Evolutionary conservation across 2,888 invertebrate species (phyloP), one percentile per base, ranked within the genome.

Genomic region (Belgica antarctica): DNA sequence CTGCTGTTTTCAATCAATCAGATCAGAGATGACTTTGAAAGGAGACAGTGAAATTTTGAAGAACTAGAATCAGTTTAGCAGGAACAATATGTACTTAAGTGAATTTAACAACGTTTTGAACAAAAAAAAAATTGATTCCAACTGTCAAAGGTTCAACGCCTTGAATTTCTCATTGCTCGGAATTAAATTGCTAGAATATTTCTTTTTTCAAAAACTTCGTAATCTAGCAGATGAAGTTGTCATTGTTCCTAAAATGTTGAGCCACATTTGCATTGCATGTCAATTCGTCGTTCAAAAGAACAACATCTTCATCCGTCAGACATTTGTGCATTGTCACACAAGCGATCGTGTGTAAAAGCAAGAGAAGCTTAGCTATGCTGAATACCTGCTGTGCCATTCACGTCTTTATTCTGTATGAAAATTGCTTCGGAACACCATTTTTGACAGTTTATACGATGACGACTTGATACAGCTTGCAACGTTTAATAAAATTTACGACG

Each of bases 341-440:
- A 59, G 25, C 25, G 22, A 59, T n/a, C n/a, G 52, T 59, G 59
- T 52, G 17, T 57, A 57, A 57, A 57, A 57, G 7, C 57, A 46
- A 46, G 46, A 15, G 17, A n/a, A 41, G 15, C 27, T 59, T 25
- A n/a, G n/a, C 59, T 27, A 5, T 59, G 1, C 59, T n/a, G 59
- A 24, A n/a, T 27, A 27, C 59, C 59, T 27, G 59, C 59, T 59
- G 59, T 27, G 59, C 27, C 59, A 59, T 59, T 59, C 59, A 59
- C 27, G 59, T 59, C 59, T 59, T 59, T 15, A 59, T 27, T 17
- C 1, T 59, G 25, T 59, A 59, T 59, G 59, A 25, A 59, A 25
- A 59, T 59, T 25, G 24, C 19, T 15, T 57, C 19, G 24, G 8
- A 22, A 57, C 57, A 57, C 57, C 19, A 57, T 7, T 17, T 57